Percentiles rank a stretch among this genome's conserved stretches.
These are phyloP conservation scores for Calosoma granatense DNA, from an alignment of 1,140 invertebrate species.

Conservation along the genomic window DNA sequence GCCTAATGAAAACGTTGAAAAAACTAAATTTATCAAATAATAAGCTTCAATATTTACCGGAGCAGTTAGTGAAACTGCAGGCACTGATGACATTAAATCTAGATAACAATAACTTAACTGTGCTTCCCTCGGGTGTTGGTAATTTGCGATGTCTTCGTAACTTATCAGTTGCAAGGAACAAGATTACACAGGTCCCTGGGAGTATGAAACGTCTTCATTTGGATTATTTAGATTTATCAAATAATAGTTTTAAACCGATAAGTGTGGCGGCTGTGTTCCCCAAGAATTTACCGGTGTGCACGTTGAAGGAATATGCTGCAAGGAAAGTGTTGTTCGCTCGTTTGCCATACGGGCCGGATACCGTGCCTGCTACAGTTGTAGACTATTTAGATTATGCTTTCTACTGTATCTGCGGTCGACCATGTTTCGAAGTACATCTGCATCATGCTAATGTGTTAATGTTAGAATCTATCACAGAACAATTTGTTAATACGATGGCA, in stretches of 20 bases:
- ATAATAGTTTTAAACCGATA: slow-evolving; percentile 37
- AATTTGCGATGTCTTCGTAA: slow-evolving; percentile 24
- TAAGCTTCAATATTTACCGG: slow-evolving; percentile 44
- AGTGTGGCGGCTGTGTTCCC: slow-evolving; percentile 17
- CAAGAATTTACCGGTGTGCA: slow-evolving; percentile 20
- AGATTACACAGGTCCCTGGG: slow-evolving; percentile 44
- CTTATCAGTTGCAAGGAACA: slow-evolving; percentile 40
- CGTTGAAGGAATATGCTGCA: slow-evolving; percentile 23
- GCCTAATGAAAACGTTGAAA: slow-evolving; percentile 29
- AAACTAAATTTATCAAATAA: slow-evolving; percentile 54
- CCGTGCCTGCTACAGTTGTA: slow-evolving; percentile 47
- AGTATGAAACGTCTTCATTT: slow-evolving; percentile 43
- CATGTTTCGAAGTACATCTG: slow-evolving; percentile 42
- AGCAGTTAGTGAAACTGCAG: slow-evolving; percentile 47
- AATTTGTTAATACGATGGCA: slow-evolving; percentile 34
- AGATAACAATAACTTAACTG: slow-evolving; percentile 41
- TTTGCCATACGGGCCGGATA: slow-evolving; percentile 42
- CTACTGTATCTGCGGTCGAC: slow-evolving; percentile 48
- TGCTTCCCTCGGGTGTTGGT: slow-evolving; percentile 36
- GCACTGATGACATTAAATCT: slow-evolving; percentile 44
- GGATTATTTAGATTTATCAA: slow-evolving; percentile 42
- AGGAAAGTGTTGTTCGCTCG: slow-evolving; percentile 29
- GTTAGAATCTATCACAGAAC: slow-evolving; percentile 35
- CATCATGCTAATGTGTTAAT: slow-evolving; percentile 32
- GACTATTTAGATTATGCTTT: slow-evolving; percentile 47